These are phyloP conservation scores for Apis laboriosa DNA, from an alignment of 1,140 invertebrate species.

Conservation along the genomic window DNA sequence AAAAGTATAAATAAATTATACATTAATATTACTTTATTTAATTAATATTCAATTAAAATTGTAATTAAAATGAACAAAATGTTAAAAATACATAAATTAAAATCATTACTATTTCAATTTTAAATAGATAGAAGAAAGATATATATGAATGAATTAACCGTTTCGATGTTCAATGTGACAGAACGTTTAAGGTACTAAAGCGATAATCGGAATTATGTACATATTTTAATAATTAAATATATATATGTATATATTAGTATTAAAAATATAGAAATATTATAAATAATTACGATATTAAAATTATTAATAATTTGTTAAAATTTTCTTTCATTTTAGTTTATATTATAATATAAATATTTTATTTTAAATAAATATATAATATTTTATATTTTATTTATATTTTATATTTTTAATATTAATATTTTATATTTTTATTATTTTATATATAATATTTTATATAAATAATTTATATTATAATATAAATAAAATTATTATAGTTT, in stretches of 20 bases:
- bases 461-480: background rate
- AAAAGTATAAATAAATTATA: background rate
- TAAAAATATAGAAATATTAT: background rate
- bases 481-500: background rate
- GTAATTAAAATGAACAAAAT: background rate
- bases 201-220: background rate
- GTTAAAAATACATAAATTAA: too few relatives aligned
- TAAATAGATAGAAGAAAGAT: background rate
- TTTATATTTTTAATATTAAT: too few relatives aligned
- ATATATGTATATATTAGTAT: background rate
- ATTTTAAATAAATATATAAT: too few relatives aligned
- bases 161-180: background rate
- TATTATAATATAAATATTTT: too few relatives aligned
- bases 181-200: background rate
- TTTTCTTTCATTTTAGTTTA: background rate
- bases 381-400: too few relatives aligned
- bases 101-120: background rate
- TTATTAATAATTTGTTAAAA: background rate
- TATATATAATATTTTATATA: too few relatives aligned
- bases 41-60: background rate
- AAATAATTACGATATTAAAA: background rate
- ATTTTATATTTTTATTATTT: too few relatives aligned
- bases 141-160: background rate
- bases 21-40: background rate
- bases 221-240: background rate